These are phyloP conservation scores for Anser brachyrhynchus DNA, from an alignment of 2,113 vertebrate genomes.

Conservation along the genomic window DNA sequence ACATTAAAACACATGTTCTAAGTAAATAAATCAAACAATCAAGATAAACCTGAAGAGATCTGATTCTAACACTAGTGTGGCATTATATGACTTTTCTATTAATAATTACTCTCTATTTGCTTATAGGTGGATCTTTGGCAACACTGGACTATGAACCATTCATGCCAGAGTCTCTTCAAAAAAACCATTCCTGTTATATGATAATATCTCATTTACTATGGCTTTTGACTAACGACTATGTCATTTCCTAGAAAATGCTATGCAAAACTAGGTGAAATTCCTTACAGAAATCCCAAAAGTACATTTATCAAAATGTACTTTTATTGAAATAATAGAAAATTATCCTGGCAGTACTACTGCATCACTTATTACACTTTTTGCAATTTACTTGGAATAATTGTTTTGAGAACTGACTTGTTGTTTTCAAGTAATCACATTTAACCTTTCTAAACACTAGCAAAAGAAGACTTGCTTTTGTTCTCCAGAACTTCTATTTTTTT, in stretches of 20 bases:
- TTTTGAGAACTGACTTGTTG: not conserved
- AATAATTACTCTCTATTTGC: not conserved
- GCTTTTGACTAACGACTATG: not conserved
- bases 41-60: not conserved
- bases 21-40: not conserved
- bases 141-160: not conserved
- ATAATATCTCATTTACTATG: not conserved
- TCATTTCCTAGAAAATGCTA: not conserved
- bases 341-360: not conserved
- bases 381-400: not conserved
- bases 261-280: not conserved
- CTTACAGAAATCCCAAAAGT: not conserved
- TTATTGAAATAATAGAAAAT: not conserved
- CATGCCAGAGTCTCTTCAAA: not conserved
- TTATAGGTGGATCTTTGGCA: not conserved
- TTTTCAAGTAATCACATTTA: not conserved
- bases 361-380: not conserved
- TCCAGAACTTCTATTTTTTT: not conserved
- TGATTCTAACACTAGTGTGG: not conserved
- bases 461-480: not conserved
- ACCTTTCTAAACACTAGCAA: not conserved
- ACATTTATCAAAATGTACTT: not conserved
- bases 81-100: not conserved
- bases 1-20: not conserved
- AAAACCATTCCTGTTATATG: not conserved